Base-by-base conservation (phyloP, 2,113 vertebrate genomes). In the Carollia perspicillata region DNA sequence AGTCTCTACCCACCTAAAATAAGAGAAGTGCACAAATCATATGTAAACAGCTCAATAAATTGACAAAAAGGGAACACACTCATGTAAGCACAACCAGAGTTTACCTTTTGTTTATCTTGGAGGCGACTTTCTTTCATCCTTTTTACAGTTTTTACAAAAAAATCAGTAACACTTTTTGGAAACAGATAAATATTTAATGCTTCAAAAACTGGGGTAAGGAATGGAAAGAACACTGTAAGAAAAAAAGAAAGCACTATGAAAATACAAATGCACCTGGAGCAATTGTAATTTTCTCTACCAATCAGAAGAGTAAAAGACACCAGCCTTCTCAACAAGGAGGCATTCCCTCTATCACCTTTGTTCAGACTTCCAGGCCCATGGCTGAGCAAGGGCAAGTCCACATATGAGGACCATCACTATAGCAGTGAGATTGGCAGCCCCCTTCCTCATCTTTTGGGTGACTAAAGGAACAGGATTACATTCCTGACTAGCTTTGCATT, bases 191-290 rank as follows among this genome's bases (percentile, higher is more conserved):
- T 68, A 63, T 72, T 81, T 77, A 97, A 33, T 16, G 18, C 3
- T 47, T 96, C 94, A 55, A 68, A 78, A 42, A 97, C 0, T 55
- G 95, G 84, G 1, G 0, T 68, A 33, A 97, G 85, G 28, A 97
- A 96, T 78, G 97, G 96, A 33, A 97, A 96, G 7, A 97, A 5
- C 3, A 5, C 97, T 97, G 8, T 18, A 94, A 23, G 1, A 8
- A 49, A 44, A 68, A 93, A 94, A 72, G n/a, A 84, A 77, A 83
- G 3, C 16, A 33, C 18, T 9, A 12, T 88, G 10, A 90, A 95
- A 81, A 77, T 11, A 23, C 6, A 18, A 47, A 2, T 95, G 37
- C 72, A 47, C 37, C 20, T 47, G n/a, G 12, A 68, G 5, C 30
- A 77, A 72, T 72, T 47, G n/a, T 6, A 58, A 66, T 66, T 55